These are phyloP conservation scores for Mantis religiosa DNA, from an alignment of 2,888 invertebrate species.

Conservation along the genomic window DNA sequence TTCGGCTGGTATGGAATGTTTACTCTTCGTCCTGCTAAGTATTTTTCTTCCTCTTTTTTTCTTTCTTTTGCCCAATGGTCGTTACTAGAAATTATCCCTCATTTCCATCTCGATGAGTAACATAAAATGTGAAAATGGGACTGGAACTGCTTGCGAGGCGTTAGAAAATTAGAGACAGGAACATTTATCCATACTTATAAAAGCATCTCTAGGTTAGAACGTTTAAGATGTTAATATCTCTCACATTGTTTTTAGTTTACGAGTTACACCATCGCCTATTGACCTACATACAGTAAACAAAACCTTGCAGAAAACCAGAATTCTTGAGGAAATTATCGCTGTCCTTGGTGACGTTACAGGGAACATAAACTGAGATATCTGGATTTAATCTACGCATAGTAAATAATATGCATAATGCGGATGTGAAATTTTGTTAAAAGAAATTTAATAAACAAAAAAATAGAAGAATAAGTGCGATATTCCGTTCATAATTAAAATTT, in stretches of 20 bases:
- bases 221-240: background rate
- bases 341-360: too few relatives aligned
- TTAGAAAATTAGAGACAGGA: background rate
- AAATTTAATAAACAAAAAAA: too few relatives aligned
- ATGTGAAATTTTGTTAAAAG: too few relatives aligned
- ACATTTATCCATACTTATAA: background rate
- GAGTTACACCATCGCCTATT: background rate
- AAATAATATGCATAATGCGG: too few relatives aligned
- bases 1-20: background rate
- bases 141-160: background rate
- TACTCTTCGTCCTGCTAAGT: background rate
- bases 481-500: too few relatives aligned
- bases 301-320: background rate
- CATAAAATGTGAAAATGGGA: background rate
- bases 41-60: background rate
- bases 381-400: too few relatives aligned
- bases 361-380: too few relatives aligned
- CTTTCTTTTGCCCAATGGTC: background rate
- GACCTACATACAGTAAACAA: background rate
- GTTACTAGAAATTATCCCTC: background rate
- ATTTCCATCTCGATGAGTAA: background rate
- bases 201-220: background rate
- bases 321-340: background rate
- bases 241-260: background rate
- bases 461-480: too few relatives aligned